Evolutionary conservation across 2,113 vertebrate genomes (phyloP).

Genomic region (Lophius piscatorius): DNA sequence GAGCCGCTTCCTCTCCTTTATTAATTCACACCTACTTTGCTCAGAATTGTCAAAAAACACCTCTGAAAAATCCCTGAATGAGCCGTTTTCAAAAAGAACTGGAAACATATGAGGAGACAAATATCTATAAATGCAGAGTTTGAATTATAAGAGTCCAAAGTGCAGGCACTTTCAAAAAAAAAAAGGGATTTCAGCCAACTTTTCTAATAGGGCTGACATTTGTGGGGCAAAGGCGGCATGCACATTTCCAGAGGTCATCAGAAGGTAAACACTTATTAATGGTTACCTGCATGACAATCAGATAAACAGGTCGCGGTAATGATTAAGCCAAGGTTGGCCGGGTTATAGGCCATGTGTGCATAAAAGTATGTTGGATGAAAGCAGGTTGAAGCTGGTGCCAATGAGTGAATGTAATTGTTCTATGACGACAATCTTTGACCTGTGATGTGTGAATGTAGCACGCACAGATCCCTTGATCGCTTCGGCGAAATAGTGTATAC

Average conservation of each 20-base stretch:
- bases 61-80: too few species aligned
- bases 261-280: constrained; percentile 99
- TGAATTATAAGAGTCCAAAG: constrained; percentile 46
- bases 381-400: constrained; percentile 76
- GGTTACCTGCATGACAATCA: constrained; percentile 94
- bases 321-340: constrained; percentile 88
- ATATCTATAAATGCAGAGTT: background rate
- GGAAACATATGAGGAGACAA: background rate
- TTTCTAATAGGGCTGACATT: constrained; percentile 84
- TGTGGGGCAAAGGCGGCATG: constrained; percentile 84
- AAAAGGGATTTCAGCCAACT: constrained; percentile 55
- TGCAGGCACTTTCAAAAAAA: constrained; percentile 49
- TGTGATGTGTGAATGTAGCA: constrained; percentile 66
- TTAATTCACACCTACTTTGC: too few species aligned
- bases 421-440: constrained; percentile 80
- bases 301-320: constrained; percentile 97
- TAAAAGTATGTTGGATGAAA: constrained; percentile 78
- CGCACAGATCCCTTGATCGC: constrained; percentile 34
- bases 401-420: constrained; percentile 80
- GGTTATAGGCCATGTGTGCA: constrained; percentile 79
- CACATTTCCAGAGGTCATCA: constrained; percentile 92
- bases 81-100: background rate
- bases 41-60: too few species aligned
- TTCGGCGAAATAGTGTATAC: constrained; percentile 11
- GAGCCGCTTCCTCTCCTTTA: too few species aligned